These are phyloP conservation scores for Poeciliopsis retropinna DNA, from an alignment of 2,113 vertebrate genomes.

Conservation along the genomic window DNA sequence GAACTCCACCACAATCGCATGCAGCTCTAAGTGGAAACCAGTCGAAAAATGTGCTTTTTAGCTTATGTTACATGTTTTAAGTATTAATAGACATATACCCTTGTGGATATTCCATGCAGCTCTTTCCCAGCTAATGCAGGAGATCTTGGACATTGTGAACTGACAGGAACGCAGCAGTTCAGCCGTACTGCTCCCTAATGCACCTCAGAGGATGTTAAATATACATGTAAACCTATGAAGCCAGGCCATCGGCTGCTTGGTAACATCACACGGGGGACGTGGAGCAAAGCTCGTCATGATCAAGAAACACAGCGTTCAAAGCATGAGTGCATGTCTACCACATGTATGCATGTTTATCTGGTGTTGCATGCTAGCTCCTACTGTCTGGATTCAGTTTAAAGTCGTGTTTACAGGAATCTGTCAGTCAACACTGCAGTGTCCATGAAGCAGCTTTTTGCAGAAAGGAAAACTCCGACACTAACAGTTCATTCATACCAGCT, in stretches of 20 bases:
- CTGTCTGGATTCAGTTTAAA: not conserved
- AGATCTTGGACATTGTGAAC: conserved; percentile 40
- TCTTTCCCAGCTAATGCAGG: conserved; percentile 45
- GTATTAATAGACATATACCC: conserved; percentile 48
- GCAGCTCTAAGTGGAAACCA: not conserved
- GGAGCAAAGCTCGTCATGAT: conserved; percentile 36
- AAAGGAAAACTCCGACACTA: not conserved
- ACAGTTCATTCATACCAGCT: too few relatives aligned
- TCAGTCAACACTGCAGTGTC: not conserved
- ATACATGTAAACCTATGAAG: conserved; percentile 60
- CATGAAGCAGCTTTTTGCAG: not conserved
- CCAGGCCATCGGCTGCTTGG: conserved; percentile 38
- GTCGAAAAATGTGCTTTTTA: conserved; percentile 27
- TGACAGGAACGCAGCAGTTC: conserved; percentile 25
- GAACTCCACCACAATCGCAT: conserved; percentile 13
- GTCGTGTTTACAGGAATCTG: not conserved
- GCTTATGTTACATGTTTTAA: conserved; percentile 59
- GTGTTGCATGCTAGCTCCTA: not conserved
- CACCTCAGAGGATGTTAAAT: conserved; percentile 62
- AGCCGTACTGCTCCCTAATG: conserved; percentile 53
- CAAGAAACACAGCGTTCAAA: conserved; percentile 49
- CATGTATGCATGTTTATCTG: conserved; percentile 19
- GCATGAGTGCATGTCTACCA: not conserved
- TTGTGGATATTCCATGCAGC: conserved; percentile 17
- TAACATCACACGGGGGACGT: conserved; percentile 51